These are phyloP conservation scores for Hipposideros armiger DNA, from an alignment of 2,113 vertebrate genomes.

Conservation along the genomic window DNA sequence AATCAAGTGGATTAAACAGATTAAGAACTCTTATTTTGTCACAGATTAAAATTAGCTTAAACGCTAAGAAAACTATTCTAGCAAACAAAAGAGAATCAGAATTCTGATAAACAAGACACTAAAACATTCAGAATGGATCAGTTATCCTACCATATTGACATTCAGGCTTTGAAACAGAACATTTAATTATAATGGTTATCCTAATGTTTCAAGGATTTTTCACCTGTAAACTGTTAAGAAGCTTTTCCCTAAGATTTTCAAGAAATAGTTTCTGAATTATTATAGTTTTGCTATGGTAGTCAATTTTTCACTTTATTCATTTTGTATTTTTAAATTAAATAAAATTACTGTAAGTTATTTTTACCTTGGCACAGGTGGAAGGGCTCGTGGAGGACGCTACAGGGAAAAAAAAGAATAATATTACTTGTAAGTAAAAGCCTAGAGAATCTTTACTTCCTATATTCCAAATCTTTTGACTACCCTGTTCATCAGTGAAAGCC, in stretches of 20 bases:
- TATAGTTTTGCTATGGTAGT: neutral
- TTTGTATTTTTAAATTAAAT: conserved; percentile 31
- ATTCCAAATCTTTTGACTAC: conserved; percentile 22
- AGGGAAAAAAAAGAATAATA: conserved; percentile 60
- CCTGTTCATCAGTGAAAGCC: neutral
- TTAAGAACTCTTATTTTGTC: conserved; percentile 64
- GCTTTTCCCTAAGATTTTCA: neutral
- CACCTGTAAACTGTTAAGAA: conserved; percentile 33
- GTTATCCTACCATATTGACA: neutral
- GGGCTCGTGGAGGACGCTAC: conserved; percentile 91
- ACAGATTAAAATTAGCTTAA: conserved; percentile 68
- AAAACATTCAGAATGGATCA: conserved; percentile 37
- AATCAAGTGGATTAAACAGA: conserved; percentile 62
- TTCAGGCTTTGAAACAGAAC: conserved; percentile 33
- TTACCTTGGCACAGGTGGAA: conserved; percentile 95
- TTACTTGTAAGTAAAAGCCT: conserved; percentile 19
- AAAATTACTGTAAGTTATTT: conserved; percentile 37
- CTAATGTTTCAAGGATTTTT: conserved; percentile 27
- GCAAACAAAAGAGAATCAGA: conserved; percentile 52
- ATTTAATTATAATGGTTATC: neutral
- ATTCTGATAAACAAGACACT: conserved; percentile 13
- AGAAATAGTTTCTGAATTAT: conserved; percentile 5
- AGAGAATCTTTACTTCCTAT: neutral
- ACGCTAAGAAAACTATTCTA: conserved; percentile 41
- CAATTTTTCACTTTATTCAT: conserved; percentile 32